These are phyloP conservation scores for Cataglyphis cursor DNA, from an alignment of 2,888 invertebrate genomes.

Conservation along the genomic window DNA sequence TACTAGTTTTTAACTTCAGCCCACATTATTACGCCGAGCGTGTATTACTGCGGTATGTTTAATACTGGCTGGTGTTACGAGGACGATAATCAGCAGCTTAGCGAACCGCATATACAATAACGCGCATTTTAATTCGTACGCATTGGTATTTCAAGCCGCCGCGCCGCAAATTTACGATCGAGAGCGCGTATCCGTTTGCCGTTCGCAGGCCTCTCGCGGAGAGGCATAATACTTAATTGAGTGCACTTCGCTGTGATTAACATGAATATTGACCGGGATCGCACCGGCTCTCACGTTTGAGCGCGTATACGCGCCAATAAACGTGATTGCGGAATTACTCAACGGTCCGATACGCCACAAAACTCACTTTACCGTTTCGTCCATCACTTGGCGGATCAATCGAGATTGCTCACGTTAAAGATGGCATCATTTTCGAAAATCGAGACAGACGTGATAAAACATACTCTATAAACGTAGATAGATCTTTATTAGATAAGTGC, in stretches of 20 bases:
- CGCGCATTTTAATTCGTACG: slow-evolving; percentile 61
- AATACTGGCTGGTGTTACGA: slow-evolving; percentile 17
- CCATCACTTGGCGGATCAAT: slow-evolving; percentile 5
- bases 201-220: slow-evolving; percentile 36
- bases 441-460: neutral
- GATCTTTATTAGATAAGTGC: neutral
- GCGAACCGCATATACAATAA: slow-evolving; percentile 18
- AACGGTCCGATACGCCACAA: slow-evolving; percentile 63
- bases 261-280: slow-evolving; percentile 76
- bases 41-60: slow-evolving; percentile 53
- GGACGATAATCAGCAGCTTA: slow-evolving; percentile 57
- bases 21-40: neutral
- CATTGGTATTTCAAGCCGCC: slow-evolving; percentile 48
- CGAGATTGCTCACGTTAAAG: neutral
- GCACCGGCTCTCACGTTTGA: slow-evolving; percentile 58
- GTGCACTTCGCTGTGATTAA: slow-evolving; percentile 71
- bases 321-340: slow-evolving; percentile 80
- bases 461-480: neutral
- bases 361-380: slow-evolving; percentile 23
- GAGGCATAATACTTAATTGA: slow-evolving; percentile 76
- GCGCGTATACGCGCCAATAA: slow-evolving; percentile 73
- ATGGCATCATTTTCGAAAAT: neutral
- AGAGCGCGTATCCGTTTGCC: slow-evolving; percentile 41
- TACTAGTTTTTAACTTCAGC: neutral
- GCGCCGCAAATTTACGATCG: slow-evolving; percentile 57